These are phyloP conservation scores for Amphibalanus amphitrite DNA, from an alignment of 1,140 invertebrate species.

Conservation along the genomic window DNA sequence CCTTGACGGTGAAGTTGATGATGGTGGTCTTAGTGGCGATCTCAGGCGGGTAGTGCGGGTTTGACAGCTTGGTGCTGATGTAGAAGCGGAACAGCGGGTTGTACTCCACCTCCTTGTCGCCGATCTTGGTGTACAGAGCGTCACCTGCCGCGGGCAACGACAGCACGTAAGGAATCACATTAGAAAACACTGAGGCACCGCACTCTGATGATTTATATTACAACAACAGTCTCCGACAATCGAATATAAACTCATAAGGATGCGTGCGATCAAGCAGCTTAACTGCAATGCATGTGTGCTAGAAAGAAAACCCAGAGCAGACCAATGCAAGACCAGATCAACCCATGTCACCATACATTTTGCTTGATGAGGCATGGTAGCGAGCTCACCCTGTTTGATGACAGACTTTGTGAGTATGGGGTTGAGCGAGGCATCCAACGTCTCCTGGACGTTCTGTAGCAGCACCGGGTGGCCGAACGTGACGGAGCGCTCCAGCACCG, in stretches of 20 bases:
- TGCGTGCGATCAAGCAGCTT: too few relatives aligned
- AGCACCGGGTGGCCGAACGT: constrained; percentile 37
- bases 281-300: too few relatives aligned
- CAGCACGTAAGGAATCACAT: too few relatives aligned
- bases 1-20: constrained; percentile 39
- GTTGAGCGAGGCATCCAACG: constrained; percentile 35
- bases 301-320: too few relatives aligned
- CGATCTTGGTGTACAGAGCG: constrained; percentile 36
- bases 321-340: too few relatives aligned
- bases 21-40: constrained; percentile 36
- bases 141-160: background rate
- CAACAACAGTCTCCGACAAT: too few relatives aligned
- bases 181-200: too few relatives aligned
- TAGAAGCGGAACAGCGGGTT: constrained; percentile 68
- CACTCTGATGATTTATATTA: too few relatives aligned
- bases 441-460: constrained; percentile 32
- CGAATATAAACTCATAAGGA: too few relatives aligned
- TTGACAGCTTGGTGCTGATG: constrained; percentile 73
- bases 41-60: constrained; percentile 61
- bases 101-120: constrained; percentile 48
- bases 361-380: too few relatives aligned
- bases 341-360: too few relatives aligned
- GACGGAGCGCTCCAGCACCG: constrained; percentile 35
- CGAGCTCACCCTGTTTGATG: constrained; percentile 37
- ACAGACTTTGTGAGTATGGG: constrained; percentile 36